phyloP scores from a whole-genome alignment of 2,113 vertebrate species.

The Oplegnathus fasciatus region DNA sequence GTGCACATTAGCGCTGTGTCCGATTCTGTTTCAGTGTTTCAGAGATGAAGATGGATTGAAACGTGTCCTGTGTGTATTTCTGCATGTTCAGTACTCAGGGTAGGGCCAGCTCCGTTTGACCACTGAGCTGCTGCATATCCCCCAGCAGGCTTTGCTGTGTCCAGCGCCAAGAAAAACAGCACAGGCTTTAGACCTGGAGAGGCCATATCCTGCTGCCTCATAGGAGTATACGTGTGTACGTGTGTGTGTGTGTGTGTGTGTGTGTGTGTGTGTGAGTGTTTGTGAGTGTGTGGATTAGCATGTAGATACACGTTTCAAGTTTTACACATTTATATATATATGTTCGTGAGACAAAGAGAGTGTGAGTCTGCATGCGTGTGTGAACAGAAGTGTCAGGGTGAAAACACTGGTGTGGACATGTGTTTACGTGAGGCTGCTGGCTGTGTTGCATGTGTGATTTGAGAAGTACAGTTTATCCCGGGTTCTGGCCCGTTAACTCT shows the following conservation, averaged over 20 bases:
- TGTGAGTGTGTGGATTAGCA: constrained; percentile 18
- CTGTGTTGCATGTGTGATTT: not conserved
- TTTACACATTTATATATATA: not conserved
- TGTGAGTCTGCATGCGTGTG: not conserved
- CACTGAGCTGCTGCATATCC: constrained; percentile 56
- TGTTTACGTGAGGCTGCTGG: constrained; percentile 6
- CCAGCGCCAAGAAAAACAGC: constrained; percentile 74
- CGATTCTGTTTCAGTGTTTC: constrained; percentile 33
- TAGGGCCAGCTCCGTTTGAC: constrained; percentile 26
- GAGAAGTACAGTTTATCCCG: not conserved
- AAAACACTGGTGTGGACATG: constrained; percentile 8
- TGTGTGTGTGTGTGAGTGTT: not conserved
- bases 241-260: not conserved
- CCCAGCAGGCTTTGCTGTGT: constrained; percentile 63
- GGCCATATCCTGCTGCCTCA: constrained; percentile 72
- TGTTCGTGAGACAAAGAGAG: constrained; percentile 5
- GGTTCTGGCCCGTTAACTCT: constrained; percentile 26
- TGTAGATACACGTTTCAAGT: constrained; percentile 15
- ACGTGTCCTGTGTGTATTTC: constrained; percentile 37
- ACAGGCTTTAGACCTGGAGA: constrained; percentile 67
- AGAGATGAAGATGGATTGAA: constrained; percentile 43
- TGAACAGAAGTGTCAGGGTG: not conserved
- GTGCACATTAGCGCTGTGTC: constrained; percentile 9
- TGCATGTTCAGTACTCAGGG: constrained; percentile 32
- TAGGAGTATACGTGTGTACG: constrained; percentile 4